phyloP scores from a whole-genome alignment of 2,797 vertebrate genomes.

The Amblyraja radiata region DNA sequence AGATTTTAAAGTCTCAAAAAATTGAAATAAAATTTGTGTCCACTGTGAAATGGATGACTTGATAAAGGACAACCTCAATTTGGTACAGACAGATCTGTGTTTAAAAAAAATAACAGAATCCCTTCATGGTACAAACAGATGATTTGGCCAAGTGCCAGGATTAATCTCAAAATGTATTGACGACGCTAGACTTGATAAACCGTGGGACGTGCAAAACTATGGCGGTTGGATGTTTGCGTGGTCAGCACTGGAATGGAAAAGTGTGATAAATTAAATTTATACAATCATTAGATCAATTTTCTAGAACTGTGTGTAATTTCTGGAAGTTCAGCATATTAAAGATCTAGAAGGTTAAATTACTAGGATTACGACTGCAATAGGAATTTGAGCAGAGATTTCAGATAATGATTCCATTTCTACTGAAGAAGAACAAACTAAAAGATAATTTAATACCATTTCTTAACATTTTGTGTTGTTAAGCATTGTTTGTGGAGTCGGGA shows the following conservation, averaged over 20 bases:
- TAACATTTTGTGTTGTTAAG: not conserved
- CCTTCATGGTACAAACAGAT: not conserved
- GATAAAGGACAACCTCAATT: not conserved
- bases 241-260: not conserved
- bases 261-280: not conserved
- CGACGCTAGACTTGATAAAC: not conserved
- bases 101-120: not conserved
- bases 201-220: not conserved
- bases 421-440: no score
- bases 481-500: not conserved
- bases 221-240: not conserved
- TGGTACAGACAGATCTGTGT: not conserved
- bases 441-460: no score
- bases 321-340: not conserved
- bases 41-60: not conserved
- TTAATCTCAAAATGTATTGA: not conserved
- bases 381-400: not conserved
- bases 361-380: not conserved
- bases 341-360: not conserved
- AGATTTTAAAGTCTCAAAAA: not conserved
- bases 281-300: not conserved
- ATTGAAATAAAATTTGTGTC: not conserved
- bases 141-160: not conserved
- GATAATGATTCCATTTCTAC: no score
- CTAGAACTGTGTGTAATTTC: not conserved